Evolutionary conservation across 2,888 invertebrate genomes (phyloP).

Genomic region (Cephus pulcher): DNA sequence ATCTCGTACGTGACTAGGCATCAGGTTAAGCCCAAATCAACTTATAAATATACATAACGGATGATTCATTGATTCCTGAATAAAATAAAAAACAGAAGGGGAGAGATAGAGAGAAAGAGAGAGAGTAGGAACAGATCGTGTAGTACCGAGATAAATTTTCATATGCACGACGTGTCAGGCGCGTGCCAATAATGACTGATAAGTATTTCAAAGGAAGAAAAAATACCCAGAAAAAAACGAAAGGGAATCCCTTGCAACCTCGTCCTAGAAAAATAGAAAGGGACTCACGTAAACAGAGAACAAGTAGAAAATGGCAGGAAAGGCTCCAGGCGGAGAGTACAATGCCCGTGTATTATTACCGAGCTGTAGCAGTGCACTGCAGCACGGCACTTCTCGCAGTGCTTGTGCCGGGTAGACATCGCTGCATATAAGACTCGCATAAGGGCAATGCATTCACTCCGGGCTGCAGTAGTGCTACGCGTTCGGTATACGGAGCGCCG

Average conservation of each 20-base stretch:
- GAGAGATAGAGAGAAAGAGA: neutral
- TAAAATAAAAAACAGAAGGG: neutral
- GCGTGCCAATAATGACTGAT: neutral
- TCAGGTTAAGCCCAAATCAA: slow-evolving; percentile 7
- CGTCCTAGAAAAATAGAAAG: neutral
- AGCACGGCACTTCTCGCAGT: neutral
- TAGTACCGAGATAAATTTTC: neutral
- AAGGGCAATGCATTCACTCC: slow-evolving; percentile 36
- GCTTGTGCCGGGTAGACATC: too few relatives aligned
- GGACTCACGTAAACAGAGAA: neutral
- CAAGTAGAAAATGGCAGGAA: neutral
- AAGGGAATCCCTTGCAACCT: neutral
- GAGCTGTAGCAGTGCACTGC: neutral
- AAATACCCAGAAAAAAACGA: neutral
- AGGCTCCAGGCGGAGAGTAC: neutral
- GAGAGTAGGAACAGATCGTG: neutral
- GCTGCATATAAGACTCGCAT: slow-evolving; percentile 19
- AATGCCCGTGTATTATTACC: slow-evolving; percentile 8
- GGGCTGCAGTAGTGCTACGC: slow-evolving; percentile 11
- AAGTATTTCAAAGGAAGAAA: neutral
- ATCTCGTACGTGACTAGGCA: slow-evolving; percentile 52
- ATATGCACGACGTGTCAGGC: neutral
- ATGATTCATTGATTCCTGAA: slow-evolving; percentile 42
- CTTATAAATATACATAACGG: neutral
- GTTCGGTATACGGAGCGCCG: slow-evolving; percentile 18